Base-by-base conservation (phyloP, 2,888 invertebrate genomes). In the Campaea margaritaria region DNA sequence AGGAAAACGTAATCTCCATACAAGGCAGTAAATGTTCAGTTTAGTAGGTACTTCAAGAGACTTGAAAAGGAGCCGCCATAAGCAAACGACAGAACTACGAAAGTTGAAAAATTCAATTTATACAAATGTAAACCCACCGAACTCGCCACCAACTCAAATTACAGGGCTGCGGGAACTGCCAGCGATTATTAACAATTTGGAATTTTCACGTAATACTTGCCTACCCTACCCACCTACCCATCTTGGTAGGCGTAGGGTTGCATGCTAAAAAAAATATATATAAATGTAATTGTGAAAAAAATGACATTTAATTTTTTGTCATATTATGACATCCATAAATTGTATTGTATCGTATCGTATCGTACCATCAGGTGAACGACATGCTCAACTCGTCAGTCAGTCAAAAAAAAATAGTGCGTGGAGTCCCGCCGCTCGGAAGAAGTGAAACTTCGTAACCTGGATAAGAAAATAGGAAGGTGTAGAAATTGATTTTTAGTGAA, bases 121-220 rank as follows among this genome's bases (percentile, higher is more conserved):
- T 11, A 34, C 38, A 52, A 52, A 52, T 52, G 52, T 36, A 51
- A 51, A 50, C 15, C 39, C 36, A 36, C 42, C 9, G 21, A 52
- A 44, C 15, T 52, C 34, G 16, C 13, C 36, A 21, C 49, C 2
- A 43, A 51, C 13, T 44, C 44, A 52, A 52, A 52, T 52, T 36
- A 52, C 27, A 52, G 52, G 52, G 21, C 51, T 12, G 50, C 4
- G 44, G 2, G 51, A 43, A 34, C 51, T 36, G 44, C 44, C 44
- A 14, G 7, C 52, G 52, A 52, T 52, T 52, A 52, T 52, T 52
- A 52, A 52, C 44, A 52, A 52, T 52, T 52, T 44, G 36, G 44
- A 52, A 13, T 52, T 52, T 52, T 36, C 44, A 36, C 36, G 34
- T 51, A 11, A 45, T 38, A 52, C 36, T 15, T 49, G 39, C 15